A percentile compares a stretch with the other conserved stretches of the same genome.
Conservation (phyloP, 2,113 vertebrate genomes). For the Lamprotornis superbus region DNA sequence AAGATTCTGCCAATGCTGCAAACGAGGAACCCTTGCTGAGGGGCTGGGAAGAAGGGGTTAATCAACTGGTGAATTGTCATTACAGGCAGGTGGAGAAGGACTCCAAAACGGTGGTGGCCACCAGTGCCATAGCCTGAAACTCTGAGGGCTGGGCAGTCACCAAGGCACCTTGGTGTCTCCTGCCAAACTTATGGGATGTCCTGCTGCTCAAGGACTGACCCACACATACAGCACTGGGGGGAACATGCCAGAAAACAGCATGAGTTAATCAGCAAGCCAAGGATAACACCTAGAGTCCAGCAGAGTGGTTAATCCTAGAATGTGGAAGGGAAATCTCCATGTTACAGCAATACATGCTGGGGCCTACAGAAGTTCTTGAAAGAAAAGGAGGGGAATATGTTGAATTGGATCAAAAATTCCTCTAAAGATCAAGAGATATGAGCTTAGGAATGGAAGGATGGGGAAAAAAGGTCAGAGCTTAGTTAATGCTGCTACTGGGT, state of each 20-base stretch:
- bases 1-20: neutral
- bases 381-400: neutral
- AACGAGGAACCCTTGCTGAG: neutral
- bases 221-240: neutral
- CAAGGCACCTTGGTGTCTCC: neutral
- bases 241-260: fast-evolving
- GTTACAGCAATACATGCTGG: neutral
- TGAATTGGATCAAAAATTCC: neutral
- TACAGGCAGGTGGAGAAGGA: neutral
- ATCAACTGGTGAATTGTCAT: neutral
- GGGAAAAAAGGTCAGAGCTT: neutral
- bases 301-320: neutral
- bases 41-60: neutral
- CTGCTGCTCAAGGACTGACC: neutral
- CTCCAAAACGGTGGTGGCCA: neutral
- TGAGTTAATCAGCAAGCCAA: neutral
- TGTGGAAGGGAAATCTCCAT: neutral
- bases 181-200: neutral
- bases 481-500: neutral
- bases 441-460: neutral
- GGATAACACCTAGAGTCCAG: neutral
- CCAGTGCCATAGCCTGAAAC: neutral
- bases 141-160: neutral
- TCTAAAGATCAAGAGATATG: neutral
- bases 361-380: neutral